Evolutionary conservation across 2,113 vertebrate genomes (phyloP), one percentile per base, ranked within the genome.

Genomic region (Ascaphus truei): DNA sequence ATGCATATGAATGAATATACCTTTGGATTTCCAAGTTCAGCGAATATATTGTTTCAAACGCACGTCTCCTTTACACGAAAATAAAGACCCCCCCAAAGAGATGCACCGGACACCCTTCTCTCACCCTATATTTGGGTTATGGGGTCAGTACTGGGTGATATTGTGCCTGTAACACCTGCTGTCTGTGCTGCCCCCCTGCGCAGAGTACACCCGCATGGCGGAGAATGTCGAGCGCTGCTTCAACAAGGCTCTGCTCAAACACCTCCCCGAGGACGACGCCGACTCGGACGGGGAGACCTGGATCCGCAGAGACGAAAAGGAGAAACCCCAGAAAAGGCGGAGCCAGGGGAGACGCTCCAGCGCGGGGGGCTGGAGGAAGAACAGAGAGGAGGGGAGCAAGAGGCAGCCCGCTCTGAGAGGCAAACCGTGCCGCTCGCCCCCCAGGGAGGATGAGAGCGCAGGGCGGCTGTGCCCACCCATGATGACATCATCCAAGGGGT

Each of bases 241-340:
- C 73, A 94, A 90, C 82, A 92, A 96, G 52, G 95, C 96, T 1
- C 87, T 99, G 79, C 81, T 90, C 34, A 99, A 99, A 81, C 97
- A 99, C 78, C 96, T 97, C 64, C 96, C 97, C 29, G 91, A 93
- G 0, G 97, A 99, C 80, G 96, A 98, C 3, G 93, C 91, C 1
- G 96, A 99, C 79, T 98, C 96, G 0, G 97, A 99, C n/a, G 96
- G 98, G 43, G 97, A 98, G 58, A 95, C 94, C 72, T 94, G 95
- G 81, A 80, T 98, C 72, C 84, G 83, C 71, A 84, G 88, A 36
- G 96, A 98, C 0, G 88, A 93, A 68, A 81, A 82, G 16, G 96
- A 96, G 26, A 90, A 86, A 6, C 91, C 94, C 50, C 93, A 95
- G 61, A 95, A 93, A 74, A 93, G 92, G 56, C 90, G 91, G 48